These are phyloP conservation scores for Nebria ingens DNA, from an alignment of 1,140 invertebrate species.

Conservation along the genomic window DNA sequence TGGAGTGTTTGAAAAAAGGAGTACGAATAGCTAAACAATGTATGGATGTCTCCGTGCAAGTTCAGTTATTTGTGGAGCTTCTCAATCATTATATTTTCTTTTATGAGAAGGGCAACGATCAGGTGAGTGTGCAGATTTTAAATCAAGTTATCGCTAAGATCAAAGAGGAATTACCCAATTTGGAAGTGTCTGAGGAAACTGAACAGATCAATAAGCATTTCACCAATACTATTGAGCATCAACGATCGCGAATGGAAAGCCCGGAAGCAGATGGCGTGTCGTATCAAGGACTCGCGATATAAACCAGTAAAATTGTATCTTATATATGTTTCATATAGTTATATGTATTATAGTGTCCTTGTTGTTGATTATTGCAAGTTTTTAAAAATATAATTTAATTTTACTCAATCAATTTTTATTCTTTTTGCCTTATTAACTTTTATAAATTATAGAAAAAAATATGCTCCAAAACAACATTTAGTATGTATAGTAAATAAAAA, in stretches of 20 bases:
- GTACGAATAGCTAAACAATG: conserved; percentile 92
- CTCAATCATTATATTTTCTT: conserved; percentile 93
- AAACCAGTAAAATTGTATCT: conserved; percentile 5
- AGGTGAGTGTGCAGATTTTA: conserved; percentile 61
- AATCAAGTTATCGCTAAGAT: conserved; percentile 89
- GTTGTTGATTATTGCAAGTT: conserved; percentile 8
- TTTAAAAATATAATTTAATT: conserved; percentile 10
- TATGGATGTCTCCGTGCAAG: conserved; percentile 94
- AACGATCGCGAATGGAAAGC: conserved; percentile 54
- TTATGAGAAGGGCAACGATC: conserved; percentile 82
- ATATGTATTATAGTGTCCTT: conserved; percentile 4
- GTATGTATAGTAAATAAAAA: too few relatives aligned
- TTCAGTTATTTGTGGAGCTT: conserved; percentile 90
- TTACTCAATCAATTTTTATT: not conserved
- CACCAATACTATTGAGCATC: conserved; percentile 74
- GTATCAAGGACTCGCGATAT: conserved; percentile 46
- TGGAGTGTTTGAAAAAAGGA: conserved; percentile 94
- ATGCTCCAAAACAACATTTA: too few relatives aligned
- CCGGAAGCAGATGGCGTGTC: conserved; percentile 51
- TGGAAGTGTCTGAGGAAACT: conserved; percentile 89
- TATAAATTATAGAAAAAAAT: not conserved
- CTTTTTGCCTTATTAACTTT: too few relatives aligned
- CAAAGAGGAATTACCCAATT: conserved; percentile 79
- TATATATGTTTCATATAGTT: not conserved
- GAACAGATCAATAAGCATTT: conserved; percentile 95